Evolutionary conservation across 2,113 vertebrate genomes (phyloP).

Genomic region (Hippoglossus stenolepis): DNA sequence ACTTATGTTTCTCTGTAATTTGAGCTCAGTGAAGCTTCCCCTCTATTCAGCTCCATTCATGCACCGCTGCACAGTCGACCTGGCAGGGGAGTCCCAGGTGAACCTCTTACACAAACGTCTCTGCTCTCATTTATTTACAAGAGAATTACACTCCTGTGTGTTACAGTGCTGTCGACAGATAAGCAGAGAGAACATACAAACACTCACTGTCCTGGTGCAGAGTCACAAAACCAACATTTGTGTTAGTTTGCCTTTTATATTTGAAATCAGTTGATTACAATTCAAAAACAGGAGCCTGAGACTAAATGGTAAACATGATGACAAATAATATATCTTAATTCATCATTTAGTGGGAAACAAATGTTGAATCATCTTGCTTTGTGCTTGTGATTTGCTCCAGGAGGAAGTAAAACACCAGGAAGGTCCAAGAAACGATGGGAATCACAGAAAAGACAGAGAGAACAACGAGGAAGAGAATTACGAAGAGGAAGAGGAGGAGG

Average conservation of each 20-base stretch:
- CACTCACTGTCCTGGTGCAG: background rate
- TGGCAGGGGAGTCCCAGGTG: background rate
- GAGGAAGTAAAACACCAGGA: conserved; percentile 69
- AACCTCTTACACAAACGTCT: background rate
- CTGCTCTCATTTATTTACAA: background rate
- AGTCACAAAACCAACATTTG: background rate
- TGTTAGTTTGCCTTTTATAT: background rate
- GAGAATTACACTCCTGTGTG: background rate
- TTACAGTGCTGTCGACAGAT: background rate
- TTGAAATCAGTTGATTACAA: too few species aligned
- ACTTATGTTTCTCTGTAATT: conserved; percentile 33
- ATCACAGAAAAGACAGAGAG: conserved; percentile 65
- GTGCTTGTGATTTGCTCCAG: conserved; percentile 52
- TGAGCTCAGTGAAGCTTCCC: conserved; percentile 42
- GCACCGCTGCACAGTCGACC: background rate
- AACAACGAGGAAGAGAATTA: conserved; percentile 88
- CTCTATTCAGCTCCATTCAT: conserved; percentile 37
- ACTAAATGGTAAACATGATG: background rate
- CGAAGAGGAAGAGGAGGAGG: conserved; percentile 91
- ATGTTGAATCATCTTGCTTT: background rate
- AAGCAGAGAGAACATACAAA: background rate
- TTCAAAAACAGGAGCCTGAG: too few species aligned
- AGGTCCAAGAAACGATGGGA: conserved; percentile 77
- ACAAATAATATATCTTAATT: background rate
- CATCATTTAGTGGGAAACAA: too few species aligned